Conservation (phyloP, 2,888 invertebrate genomes). For the Amaurobius ferox region DNA sequence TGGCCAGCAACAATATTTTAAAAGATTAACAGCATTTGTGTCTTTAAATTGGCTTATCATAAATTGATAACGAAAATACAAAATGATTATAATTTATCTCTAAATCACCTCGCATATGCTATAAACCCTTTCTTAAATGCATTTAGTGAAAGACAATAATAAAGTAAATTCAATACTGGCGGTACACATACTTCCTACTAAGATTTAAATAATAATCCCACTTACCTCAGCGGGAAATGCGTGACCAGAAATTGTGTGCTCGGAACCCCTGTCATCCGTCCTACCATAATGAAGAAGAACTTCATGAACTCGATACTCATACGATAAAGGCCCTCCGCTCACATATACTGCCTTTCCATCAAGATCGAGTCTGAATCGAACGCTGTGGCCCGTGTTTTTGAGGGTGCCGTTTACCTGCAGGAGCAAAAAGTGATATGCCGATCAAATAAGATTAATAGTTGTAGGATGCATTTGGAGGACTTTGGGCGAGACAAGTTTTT, state of each 20-base stretch:
- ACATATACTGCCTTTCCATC: slow-evolving; percentile 84
- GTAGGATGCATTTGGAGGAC: not conserved
- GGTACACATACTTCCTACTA: not conserved
- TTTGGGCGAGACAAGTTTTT: not conserved
- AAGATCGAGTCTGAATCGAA: slow-evolving; percentile 89
- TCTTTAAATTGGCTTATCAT: too few species aligned
- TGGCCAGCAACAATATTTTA: too few species aligned
- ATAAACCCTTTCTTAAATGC: too few species aligned
- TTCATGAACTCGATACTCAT: slow-evolving; percentile 96
- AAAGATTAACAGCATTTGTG: too few species aligned
- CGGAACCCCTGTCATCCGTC: slow-evolving; percentile 94
- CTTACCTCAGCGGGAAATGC: slow-evolving; percentile 97
- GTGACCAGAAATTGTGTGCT: slow-evolving; percentile 96
- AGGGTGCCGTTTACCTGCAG: slow-evolving; percentile 90
- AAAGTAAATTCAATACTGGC: too few species aligned
- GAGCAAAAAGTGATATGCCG: slow-evolving; percentile 11
- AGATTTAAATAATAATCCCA: not conserved
- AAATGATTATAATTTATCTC: too few species aligned
- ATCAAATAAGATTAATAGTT: slow-evolving; percentile 7
- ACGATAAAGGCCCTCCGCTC: slow-evolving; percentile 96
- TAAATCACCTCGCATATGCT: too few species aligned
- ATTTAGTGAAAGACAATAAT: too few species aligned
- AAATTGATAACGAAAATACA: too few species aligned
- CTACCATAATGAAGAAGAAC: slow-evolving; percentile 96
- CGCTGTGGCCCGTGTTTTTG: slow-evolving; percentile 95